Evolutionary conservation across 2,888 invertebrate species (phyloP).

Genomic region (Arrhopalites spinosus): DNA sequence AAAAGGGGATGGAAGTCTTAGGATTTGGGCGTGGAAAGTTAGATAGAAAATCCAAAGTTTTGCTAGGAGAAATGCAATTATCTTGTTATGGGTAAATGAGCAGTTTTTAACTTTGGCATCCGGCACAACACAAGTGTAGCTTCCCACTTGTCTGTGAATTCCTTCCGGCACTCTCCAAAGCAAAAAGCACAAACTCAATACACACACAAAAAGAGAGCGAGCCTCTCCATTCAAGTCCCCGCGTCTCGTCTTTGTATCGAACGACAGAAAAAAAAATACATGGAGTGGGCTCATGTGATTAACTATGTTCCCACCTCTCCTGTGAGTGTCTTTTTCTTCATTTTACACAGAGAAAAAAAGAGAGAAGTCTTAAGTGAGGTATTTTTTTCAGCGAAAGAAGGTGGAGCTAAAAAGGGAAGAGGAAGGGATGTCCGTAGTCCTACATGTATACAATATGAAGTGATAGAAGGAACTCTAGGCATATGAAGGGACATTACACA

Average conservation of each 20-base stretch:
- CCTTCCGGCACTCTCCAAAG: background rate
- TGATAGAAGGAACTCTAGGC: no score
- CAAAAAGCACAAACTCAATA: background rate
- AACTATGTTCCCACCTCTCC: background rate
- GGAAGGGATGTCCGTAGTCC: no score
- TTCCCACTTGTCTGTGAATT: background rate
- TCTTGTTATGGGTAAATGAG: slow-evolving; percentile 46
- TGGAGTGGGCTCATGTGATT: background rate
- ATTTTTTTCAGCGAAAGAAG: no score
- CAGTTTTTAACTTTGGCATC: slow-evolving; percentile 38
- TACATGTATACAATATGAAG: no score
- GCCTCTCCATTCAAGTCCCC: background rate
- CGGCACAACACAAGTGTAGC: slow-evolving; percentile 10
- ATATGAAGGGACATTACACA: no score
- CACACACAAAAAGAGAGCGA: background rate
- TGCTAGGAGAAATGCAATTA: slow-evolving; percentile 44
- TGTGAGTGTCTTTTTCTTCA: no score
- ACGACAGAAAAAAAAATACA: background rate
- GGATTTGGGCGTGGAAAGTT: slow-evolving; percentile 1
- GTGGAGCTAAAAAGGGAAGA: no score
- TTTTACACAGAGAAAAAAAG: no score
- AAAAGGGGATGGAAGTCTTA: background rate
- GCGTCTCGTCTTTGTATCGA: background rate
- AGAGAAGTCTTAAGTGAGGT: no score
- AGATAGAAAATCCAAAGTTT: slow-evolving; percentile 11